Base-by-base conservation (phyloP, 2,797 vertebrate genomes). In the Manis javanica region DNA sequence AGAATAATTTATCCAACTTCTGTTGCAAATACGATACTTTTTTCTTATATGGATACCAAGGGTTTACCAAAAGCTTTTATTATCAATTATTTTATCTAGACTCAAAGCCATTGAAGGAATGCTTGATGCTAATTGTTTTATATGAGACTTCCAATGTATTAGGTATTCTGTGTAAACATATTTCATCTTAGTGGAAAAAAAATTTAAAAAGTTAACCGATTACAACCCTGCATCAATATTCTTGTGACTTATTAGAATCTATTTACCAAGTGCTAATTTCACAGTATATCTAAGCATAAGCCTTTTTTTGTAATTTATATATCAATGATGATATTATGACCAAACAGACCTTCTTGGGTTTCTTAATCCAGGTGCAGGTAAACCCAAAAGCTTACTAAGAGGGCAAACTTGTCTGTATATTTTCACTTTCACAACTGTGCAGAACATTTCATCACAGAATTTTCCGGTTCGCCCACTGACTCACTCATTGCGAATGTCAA, bases 101-200 rank as follows among this genome's bases (percentile, higher is more conserved):
- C 90, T 98, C 79, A 95, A 11, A 97, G 61, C 74, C 92, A 98
- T 96, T 98, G 97, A 95, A 95, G 81, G 42, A 97, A 74, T 7
- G 2, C 61, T 98, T 96, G 68, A 97, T 96, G 71, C 92, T 97
- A 98, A 98, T 98, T 98, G 96, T 98, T 98, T 98, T 98, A 95
- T 97, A 93, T 87, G 69, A 96, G 90, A 79, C 86, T 96, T 97
- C 92, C 95, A 34, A 92, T 86, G 88, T 94, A 88, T 86, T 97
- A 91, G 72, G 57, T 96, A 97, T 97, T 97, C 81, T 90, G 83
- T 92, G 72, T 88, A 96, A 96, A 93, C 66, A 96, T 37, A 96
- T 96, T 95, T 93, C 61, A 1, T 88, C 29, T 96, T 81, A 91
- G 19, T 97, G 69, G 96, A 87, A 86, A 96, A 85, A 82, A 95